A percentile compares a stretch with the other conserved stretches of the same genome.
Evolutionary conservation across 2,888 invertebrate genomes (phyloP).

Genomic region (Ophioninae sp.): DNA sequence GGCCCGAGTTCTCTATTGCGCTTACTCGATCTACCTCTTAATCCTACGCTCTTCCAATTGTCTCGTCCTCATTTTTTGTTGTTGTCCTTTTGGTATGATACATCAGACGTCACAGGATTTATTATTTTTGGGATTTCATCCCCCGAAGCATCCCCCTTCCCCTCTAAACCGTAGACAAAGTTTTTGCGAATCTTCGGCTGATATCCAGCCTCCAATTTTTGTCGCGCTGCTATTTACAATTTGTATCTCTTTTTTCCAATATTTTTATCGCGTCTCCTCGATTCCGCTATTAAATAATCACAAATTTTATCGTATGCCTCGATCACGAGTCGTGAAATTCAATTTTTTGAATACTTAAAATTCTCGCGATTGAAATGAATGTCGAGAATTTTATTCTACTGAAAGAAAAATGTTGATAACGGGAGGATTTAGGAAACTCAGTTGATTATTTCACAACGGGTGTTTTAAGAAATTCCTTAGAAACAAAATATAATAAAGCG

Average conservation of each 20-base stretch:
- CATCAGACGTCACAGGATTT: slow-evolving; percentile 77
- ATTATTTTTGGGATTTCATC: neutral
- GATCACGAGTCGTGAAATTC: too few relatives aligned
- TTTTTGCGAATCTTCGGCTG: neutral
- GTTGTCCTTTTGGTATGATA: slow-evolving; percentile 73
- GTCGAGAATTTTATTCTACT: neutral
- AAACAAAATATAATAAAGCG: neutral
- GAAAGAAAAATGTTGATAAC: neutral
- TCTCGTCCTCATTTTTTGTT: neutral
- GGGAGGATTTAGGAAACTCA: neutral
- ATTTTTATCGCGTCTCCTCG: neutral
- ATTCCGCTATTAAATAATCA: neutral
- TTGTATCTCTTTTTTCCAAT: neutral
- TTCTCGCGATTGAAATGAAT: neutral
- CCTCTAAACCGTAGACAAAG: neutral
- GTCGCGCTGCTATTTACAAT: neutral
- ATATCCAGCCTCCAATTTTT: neutral
- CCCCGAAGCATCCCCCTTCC: neutral
- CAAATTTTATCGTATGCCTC: neutral
- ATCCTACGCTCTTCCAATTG: slow-evolving; percentile 45
- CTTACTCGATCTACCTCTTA: slow-evolving; percentile 53
- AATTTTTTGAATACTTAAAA: neutral
- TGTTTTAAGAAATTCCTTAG: neutral
- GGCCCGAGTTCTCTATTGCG: slow-evolving; percentile 46
- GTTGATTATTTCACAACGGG: neutral